Conservation (phyloP, 2,888 invertebrate genomes). For the Agrilus biguttatus region DNA sequence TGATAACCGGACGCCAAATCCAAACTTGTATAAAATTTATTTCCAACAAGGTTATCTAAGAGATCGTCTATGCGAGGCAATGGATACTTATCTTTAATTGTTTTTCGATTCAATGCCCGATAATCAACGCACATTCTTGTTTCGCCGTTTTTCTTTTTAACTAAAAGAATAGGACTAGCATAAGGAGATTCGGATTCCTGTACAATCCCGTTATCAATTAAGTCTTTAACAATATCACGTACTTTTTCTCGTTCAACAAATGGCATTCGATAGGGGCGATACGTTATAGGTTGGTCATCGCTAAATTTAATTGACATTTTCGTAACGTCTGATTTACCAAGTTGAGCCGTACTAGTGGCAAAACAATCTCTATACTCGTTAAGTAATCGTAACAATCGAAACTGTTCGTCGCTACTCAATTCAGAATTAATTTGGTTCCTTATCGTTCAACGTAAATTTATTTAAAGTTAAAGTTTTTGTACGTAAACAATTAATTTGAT, state of each 20-base stretch:
- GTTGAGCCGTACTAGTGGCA: neutral
- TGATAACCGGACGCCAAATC: constrained; percentile 19
- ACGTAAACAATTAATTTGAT: too few relatives aligned
- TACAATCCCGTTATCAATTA: constrained; percentile 12
- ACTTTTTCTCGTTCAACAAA: constrained; percentile 11
- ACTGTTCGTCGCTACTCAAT: too few relatives aligned
- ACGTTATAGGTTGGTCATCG: constrained; percentile 14
- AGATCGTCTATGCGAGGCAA: constrained; percentile 20
- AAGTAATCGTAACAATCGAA: neutral
- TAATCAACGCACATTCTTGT: constrained; percentile 17
- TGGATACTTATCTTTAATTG: constrained; percentile 19
- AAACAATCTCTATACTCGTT: constrained; percentile 4
- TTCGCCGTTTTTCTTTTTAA: constrained; percentile 14
- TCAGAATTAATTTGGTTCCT: too few relatives aligned
- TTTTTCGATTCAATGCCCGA: constrained; percentile 18
- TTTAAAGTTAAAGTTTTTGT: too few relatives aligned
- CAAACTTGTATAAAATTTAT: constrained; percentile 16
- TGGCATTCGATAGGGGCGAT: constrained; percentile 17
- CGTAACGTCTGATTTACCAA: neutral
- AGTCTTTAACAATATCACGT: constrained; percentile 11
- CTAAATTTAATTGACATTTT: constrained; percentile 12
- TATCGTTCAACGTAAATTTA: too few relatives aligned
- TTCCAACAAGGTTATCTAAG: constrained; percentile 15
- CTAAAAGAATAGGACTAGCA: constrained; percentile 9
- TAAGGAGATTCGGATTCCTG: constrained; percentile 16